phyloP scores from a whole-genome alignment of 2,888 invertebrate species.

The Panopea generosa region DNA sequence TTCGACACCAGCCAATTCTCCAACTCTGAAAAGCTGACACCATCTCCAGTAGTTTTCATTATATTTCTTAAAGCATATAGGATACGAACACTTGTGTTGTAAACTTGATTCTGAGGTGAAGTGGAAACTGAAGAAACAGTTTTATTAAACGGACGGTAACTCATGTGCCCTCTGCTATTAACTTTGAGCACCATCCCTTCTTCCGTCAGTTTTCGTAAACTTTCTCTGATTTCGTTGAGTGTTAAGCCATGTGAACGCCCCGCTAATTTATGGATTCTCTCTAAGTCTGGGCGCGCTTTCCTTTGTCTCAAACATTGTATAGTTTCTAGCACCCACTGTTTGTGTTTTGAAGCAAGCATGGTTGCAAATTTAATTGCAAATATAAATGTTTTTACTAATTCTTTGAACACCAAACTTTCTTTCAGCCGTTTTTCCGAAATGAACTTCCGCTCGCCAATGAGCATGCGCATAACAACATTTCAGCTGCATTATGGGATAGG shows the following conservation, averaged over 20 bases:
- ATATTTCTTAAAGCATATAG: conserved; percentile 67
- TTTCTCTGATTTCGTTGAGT: conserved; percentile 87
- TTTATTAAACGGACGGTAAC: conserved; percentile 90
- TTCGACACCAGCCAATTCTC: conserved; percentile 76
- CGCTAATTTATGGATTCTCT: conserved; percentile 93
- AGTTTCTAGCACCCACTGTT: conserved; percentile 92
- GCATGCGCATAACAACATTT: conserved; percentile 42
- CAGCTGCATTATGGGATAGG: conserved; percentile 10
- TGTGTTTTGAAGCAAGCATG: conserved; percentile 80
- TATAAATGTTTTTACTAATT: not conserved
- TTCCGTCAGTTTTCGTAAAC: conserved; percentile 91
- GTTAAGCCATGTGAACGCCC: conserved; percentile 91
- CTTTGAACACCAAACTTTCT: not conserved
- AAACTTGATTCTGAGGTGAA: conserved; percentile 3
- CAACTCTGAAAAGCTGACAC: conserved; percentile 75
- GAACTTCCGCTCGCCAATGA: conserved; percentile 56
- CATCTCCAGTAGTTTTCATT: conserved; percentile 60
- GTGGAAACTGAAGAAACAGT: not conserved
- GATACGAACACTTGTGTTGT: conserved; percentile 67
- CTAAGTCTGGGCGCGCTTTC: conserved; percentile 93
- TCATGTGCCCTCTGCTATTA: conserved; percentile 94
- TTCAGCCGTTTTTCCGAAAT: conserved; percentile 86
- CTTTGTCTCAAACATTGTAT: conserved; percentile 93
- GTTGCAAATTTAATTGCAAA: not conserved
- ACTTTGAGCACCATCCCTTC: conserved; percentile 92